A percentile compares a stretch with the other conserved stretches of the same genome.
phyloP scores from a whole-genome alignment of 2,888 invertebrate species.

The Zaprionus lineosus region DNA sequence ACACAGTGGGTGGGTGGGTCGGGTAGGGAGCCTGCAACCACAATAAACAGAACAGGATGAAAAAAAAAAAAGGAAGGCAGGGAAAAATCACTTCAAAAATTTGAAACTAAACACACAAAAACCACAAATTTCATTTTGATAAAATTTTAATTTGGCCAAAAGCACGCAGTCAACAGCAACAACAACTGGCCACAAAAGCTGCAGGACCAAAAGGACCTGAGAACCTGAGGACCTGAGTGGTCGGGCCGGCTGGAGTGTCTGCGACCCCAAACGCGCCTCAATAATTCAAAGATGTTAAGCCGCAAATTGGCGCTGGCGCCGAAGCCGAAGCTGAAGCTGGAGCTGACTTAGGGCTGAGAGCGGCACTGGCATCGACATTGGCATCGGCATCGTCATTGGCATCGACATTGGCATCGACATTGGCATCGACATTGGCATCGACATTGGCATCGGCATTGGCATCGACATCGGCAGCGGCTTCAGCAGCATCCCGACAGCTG shows the following conservation, averaged over 20 bases:
- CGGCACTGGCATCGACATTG: slow-evolving; percentile 15
- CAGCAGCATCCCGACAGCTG: slow-evolving; percentile 57
- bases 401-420: slow-evolving; percentile 13
- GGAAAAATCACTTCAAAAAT: slow-evolving; percentile 72
- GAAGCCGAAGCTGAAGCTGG: not conserved
- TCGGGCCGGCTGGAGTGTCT: slow-evolving; percentile 7
- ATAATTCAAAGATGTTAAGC: slow-evolving; percentile 79
- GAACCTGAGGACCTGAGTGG: slow-evolving; percentile 11
- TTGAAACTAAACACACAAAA: slow-evolving; percentile 75
- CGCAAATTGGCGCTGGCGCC: slow-evolving; percentile 75
- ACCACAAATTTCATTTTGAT: slow-evolving; percentile 77
- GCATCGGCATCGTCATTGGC: slow-evolving; percentile 17
- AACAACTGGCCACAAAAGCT: slow-evolving; percentile 5
- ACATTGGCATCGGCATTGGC: slow-evolving; percentile 13
- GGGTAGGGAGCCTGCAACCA: slow-evolving; percentile 23
- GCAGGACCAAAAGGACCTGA: slow-evolving; percentile 6
- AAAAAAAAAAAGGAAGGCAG: slow-evolving; percentile 2
- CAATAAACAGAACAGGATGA: slow-evolving; percentile 19
- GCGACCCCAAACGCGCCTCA: slow-evolving; percentile 67
- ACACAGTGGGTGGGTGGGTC: too few species aligned
- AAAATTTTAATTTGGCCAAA: slow-evolving; percentile 77
- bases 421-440: slow-evolving; percentile 17
- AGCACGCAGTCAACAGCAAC: slow-evolving; percentile 33
- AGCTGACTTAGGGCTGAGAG: too few species aligned
- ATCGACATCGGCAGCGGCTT: not conserved